Evolutionary conservation across 2,888 invertebrate genomes (phyloP), one percentile per base, ranked within the genome.

Genomic region (Chymomyza caudatula): DNA sequence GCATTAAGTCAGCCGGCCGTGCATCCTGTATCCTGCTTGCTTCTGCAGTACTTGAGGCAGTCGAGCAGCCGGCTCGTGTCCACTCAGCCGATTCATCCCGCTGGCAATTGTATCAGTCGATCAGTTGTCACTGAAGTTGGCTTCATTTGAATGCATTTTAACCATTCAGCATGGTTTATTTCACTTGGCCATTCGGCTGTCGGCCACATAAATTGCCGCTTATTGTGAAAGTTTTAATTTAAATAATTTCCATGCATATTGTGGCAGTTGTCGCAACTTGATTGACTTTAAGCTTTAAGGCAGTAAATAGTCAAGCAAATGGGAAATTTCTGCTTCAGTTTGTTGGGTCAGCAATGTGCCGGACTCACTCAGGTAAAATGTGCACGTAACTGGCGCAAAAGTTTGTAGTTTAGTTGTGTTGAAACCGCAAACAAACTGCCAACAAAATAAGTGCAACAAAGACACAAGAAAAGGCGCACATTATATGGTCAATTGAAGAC

Each of bases 401-500:
- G 65, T 76, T 67, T 59, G 13, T 29, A 59, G 49, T 59, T 59
- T 59, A 47, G 29, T 29, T 29, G 15, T 49, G 25, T 23, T 59
- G 49, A 23, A 20, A 56, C 20, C 15, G 11, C 13, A 23, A 29
- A 49, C 13, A 59, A 29, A 58, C 44, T 47, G 49, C 19, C 42
- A 15, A 53, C 23, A 53, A 23, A 53, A 29, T 25, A 29, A 53
- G 23, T 15, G 54, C 54, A 29, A 54, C 17, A 44, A 57, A 44
- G 5, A 19, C 20, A 67, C 65, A 67, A 63, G 37, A 66, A 68
- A 49, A 67, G 52, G 49, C 62, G 63, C 76, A 57, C 55, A 82
- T 82, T 85, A 82, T 71, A 85, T 63, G 81, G 86, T 76, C 81
- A 82, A 82, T 82, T 82, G 81, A 74, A 60, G 78, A 76, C 86